A percentile compares a stretch with the other conserved stretches of the same genome.
These are phyloP conservation scores for Alentia gelatinosa DNA, from an alignment of 2,888 invertebrate species.

Conservation along the genomic window DNA sequence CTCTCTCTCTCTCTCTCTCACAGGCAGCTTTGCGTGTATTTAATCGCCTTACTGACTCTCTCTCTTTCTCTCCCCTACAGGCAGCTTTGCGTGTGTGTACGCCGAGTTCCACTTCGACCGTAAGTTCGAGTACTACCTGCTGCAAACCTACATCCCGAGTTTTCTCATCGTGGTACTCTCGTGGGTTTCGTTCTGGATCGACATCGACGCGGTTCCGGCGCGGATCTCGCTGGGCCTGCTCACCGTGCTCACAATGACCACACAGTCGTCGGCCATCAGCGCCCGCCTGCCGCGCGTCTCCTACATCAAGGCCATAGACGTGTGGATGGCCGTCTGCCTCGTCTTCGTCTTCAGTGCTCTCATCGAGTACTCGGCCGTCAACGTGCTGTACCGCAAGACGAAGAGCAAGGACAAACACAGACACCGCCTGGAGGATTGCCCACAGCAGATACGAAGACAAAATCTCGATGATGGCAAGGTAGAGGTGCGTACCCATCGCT, in stretches of 20 bases:
- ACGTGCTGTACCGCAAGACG: constrained; percentile 46
- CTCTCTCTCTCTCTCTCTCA: too few relatives aligned
- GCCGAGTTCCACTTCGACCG: constrained; percentile 65
- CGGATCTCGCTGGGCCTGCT: constrained; percentile 67
- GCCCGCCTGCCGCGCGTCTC: constrained; percentile 53
- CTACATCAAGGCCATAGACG: constrained; percentile 51
- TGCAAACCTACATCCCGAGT: constrained; percentile 67
- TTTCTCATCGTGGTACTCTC: constrained; percentile 67
- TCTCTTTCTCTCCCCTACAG: constrained; percentile 46
- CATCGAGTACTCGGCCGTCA: constrained; percentile 54
- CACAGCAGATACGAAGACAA: not conserved
- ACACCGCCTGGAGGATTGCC: constrained; percentile 30
- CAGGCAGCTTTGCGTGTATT: constrained; percentile 65
- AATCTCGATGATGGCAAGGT: constrained; percentile 42
- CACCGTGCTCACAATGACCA: constrained; percentile 59
- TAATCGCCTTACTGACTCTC: not conserved
- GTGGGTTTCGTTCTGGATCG: constrained; percentile 70
- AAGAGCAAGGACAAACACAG: constrained; percentile 6
- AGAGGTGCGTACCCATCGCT: constrained; percentile 46
- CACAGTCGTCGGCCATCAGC: constrained; percentile 55
- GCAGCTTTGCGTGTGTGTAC: constrained; percentile 64
- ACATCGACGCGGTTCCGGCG: constrained; percentile 68
- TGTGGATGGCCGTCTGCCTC: constrained; percentile 53
- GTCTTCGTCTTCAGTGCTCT: constrained; percentile 51
- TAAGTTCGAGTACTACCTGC: constrained; percentile 64